Evolutionary conservation across 2,113 vertebrate species (phyloP).

Genomic region (Emydura subglobosa): DNA sequence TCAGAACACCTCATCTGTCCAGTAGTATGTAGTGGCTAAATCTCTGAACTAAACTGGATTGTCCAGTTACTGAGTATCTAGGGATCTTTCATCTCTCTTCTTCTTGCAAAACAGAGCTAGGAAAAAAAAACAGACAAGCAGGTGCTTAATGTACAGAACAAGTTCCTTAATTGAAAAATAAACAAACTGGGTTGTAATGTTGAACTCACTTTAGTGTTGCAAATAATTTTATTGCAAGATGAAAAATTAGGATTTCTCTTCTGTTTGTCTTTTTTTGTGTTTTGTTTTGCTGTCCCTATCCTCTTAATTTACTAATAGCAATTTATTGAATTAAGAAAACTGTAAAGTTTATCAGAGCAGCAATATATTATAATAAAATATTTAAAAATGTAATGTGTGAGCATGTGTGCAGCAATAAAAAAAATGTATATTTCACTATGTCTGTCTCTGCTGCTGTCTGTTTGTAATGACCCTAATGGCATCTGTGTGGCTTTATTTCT

Average conservation of each 20-base stretch:
- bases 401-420: slow-evolving; percentile 79
- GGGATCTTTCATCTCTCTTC: neutral
- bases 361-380: slow-evolving; percentile 41
- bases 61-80: neutral
- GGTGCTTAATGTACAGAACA: slow-evolving; percentile 24
- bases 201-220: slow-evolving; percentile 47
- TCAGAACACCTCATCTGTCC: neutral
- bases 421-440: slow-evolving; percentile 63
- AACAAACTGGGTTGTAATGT: slow-evolving; percentile 32
- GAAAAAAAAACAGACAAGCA: slow-evolving; percentile 36
- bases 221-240: slow-evolving; percentile 49
- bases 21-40: neutral
- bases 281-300: slow-evolving; percentile 28
- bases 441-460: neutral
- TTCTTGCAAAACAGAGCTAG: slow-evolving; percentile 38
- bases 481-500: neutral
- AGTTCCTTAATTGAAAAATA: slow-evolving; percentile 8
- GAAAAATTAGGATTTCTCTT: slow-evolving; percentile 17
- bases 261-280: slow-evolving; percentile 52
- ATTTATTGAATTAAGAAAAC: slow-evolving; percentile 52
- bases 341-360: slow-evolving; percentile 65
- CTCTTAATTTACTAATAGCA: slow-evolving; percentile 38
- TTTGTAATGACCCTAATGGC: neutral
- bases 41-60: slow-evolving; percentile 24
- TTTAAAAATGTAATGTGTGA: slow-evolving; percentile 68